phyloP scores from a whole-genome alignment of 2,797 vertebrate genomes.

The Chromobotia macracanthus region DNA sequence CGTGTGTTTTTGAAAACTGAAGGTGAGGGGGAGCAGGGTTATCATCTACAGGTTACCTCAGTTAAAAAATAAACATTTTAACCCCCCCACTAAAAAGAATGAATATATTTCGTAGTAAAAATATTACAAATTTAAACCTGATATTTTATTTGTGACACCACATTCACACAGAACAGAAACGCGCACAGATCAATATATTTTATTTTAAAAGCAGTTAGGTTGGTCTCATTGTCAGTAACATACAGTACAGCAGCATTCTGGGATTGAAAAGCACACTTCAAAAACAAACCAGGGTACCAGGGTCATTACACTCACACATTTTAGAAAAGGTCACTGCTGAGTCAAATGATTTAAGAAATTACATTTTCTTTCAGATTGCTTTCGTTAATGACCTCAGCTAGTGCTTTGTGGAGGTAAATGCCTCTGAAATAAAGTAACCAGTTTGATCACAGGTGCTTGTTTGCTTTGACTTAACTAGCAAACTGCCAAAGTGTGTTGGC shows the following conservation, averaged over 20 bases:
- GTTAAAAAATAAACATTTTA: background rate
- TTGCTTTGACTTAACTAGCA: conserved; percentile 43
- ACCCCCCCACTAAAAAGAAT: background rate
- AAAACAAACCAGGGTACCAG: conserved; percentile 4
- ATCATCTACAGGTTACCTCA: background rate
- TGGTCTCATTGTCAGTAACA: conserved; percentile 12
- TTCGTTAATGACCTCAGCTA: conserved; percentile 26
- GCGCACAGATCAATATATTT: conserved; percentile 42
- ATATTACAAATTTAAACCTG: conserved; percentile 35
- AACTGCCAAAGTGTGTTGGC: conserved; percentile 36
- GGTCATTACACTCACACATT: background rate
- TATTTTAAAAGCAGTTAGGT: conserved; percentile 33
- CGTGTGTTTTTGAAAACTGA: background rate
- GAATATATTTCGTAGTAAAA: conserved; percentile 9
- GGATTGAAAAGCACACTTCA: conserved; percentile 7
- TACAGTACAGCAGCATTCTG: background rate
- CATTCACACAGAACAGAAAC: conserved; percentile 22
- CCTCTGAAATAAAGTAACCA: conserved; percentile 13
- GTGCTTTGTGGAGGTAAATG: conserved; percentile 26
- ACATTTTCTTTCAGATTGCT: background rate
- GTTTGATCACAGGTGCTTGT: conserved; percentile 41
- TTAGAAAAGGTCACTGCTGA: conserved; percentile 14
- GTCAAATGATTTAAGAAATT: conserved; percentile 19
- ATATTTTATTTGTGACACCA: conserved; percentile 1
- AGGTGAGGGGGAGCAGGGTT: background rate